phyloP scores from a whole-genome alignment of 2,113 vertebrate genomes.

The Cyanoramphus novaezelandiae region DNA sequence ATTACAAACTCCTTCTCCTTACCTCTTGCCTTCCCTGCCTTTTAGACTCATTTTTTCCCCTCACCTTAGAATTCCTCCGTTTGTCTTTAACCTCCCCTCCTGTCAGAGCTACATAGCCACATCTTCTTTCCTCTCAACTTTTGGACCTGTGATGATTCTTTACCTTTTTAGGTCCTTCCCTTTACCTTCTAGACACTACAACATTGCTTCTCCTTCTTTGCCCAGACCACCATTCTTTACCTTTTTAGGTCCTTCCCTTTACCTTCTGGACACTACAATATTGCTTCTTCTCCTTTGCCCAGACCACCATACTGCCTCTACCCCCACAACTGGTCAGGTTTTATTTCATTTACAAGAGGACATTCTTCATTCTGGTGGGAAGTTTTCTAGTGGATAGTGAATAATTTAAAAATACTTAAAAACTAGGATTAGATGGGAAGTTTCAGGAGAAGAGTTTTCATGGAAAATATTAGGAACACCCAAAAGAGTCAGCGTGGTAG shows the following conservation, averaged over 20 bases:
- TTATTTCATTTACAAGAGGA: background rate
- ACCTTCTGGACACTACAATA: background rate
- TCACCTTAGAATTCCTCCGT: background rate
- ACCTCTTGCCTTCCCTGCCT: background rate
- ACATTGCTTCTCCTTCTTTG: no score
- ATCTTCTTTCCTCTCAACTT: background rate
- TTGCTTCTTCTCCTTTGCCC: background rate
- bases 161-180: background rate
- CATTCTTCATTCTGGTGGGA: background rate
- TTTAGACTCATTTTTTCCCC: background rate
- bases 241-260: background rate
- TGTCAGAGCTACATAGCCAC: background rate
- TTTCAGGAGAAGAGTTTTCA: background rate
- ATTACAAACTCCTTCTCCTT: background rate
- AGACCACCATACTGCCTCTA: background rate
- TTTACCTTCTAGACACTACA: background rate
- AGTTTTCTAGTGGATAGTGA: background rate
- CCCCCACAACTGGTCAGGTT: background rate
- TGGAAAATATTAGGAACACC: background rate
- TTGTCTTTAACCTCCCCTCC: background rate
- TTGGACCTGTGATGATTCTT: background rate
- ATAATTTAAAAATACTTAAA: background rate
- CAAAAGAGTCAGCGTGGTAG: background rate
- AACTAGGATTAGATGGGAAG: background rate
- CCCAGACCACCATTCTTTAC: background rate